Conservation (phyloP, 1,140 invertebrate species). For the Adoxophyes honmai region DNA sequence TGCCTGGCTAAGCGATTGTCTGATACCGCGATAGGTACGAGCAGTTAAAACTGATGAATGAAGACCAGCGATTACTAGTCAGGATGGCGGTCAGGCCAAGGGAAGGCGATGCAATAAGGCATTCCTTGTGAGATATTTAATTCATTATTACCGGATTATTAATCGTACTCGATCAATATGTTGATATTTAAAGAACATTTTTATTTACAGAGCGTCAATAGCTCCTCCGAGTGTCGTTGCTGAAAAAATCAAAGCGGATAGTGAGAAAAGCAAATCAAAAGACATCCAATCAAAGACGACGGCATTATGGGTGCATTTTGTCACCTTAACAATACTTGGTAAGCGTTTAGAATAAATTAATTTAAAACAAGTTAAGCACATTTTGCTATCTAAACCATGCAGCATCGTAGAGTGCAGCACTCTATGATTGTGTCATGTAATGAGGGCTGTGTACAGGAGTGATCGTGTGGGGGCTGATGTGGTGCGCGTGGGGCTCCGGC, state of each 20-base stretch:
- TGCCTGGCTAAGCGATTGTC: background rate
- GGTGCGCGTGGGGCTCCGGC: slow-evolving; percentile 44
- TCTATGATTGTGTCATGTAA: background rate
- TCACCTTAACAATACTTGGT: slow-evolving; percentile 44
- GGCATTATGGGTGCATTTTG: slow-evolving; percentile 37
- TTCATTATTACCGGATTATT: too few relatives aligned
- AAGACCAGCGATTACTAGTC: slow-evolving; percentile 46
- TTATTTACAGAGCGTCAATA: too few relatives aligned
- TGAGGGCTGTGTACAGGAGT: slow-evolving; percentile 31
- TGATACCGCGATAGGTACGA: slow-evolving; percentile 19
- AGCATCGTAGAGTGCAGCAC: background rate
- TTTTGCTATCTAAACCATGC: too few relatives aligned
- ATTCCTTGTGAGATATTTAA: background rate
- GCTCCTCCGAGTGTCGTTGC: too few relatives aligned
- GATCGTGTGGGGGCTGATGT: slow-evolving; percentile 49
- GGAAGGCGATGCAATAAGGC: slow-evolving; percentile 1
- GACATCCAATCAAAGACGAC: slow-evolving; percentile 14
- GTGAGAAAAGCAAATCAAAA: slow-evolving; percentile 32
- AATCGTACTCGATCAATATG: too few relatives aligned
- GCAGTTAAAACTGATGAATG: slow-evolving; percentile 42
- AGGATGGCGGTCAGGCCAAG: slow-evolving; percentile 18
- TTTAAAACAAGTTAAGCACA: too few relatives aligned
- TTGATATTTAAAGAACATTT: too few relatives aligned
- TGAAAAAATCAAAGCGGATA: background rate
- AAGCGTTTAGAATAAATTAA: slow-evolving; percentile 24